A percentile compares a stretch with the other conserved stretches of the same genome.
phyloP scores from a whole-genome alignment of 2,797 vertebrate genomes.

The Mycteria americana region DNA sequence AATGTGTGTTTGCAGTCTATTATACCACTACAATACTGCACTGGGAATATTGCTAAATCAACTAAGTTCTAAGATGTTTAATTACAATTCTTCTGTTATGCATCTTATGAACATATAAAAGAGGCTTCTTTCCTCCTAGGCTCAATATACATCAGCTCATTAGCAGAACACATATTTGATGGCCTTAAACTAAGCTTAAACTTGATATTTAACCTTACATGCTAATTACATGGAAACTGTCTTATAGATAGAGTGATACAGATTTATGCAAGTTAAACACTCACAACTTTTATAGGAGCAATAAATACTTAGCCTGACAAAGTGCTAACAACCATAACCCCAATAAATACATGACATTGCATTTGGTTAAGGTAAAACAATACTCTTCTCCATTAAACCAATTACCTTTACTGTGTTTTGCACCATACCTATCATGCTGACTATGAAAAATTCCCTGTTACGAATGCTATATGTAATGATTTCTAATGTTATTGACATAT shows the following conservation, averaged over 20 bases:
- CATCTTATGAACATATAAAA: slow-evolving; percentile 29
- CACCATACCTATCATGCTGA: not conserved
- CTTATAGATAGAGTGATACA: not conserved
- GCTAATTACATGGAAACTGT: not conserved
- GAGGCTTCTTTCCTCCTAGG: slow-evolving; percentile 6
- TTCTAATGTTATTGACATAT: not conserved
- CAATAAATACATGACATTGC: not conserved
- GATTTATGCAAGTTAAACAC: slow-evolving; percentile 11
- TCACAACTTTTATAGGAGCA: not conserved
- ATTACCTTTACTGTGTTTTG: not conserved
- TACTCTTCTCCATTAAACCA: not conserved
- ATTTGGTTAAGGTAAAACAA: not conserved
- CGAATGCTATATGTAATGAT: not conserved
- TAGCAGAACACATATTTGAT: slow-evolving; percentile 25
- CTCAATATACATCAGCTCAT: slow-evolving; percentile 23
- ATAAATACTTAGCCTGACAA: slow-evolving; percentile 40
- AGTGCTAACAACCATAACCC: not conserved
- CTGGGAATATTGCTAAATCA: slow-evolving; percentile 46
- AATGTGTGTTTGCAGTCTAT: slow-evolving; percentile 22
- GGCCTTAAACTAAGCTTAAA: slow-evolving; percentile 1
- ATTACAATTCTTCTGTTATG: slow-evolving; percentile 59
- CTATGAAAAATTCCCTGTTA: not conserved
- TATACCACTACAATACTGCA: not conserved
- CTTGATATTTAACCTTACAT: slow-evolving; percentile 15
- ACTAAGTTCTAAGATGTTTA: slow-evolving; percentile 50